A percentile compares a stretch with the other conserved stretches of the same genome.
Conservation (phyloP, 37 sponge, comb jelly and placozoan species). For the Crambe crambe region DNA sequence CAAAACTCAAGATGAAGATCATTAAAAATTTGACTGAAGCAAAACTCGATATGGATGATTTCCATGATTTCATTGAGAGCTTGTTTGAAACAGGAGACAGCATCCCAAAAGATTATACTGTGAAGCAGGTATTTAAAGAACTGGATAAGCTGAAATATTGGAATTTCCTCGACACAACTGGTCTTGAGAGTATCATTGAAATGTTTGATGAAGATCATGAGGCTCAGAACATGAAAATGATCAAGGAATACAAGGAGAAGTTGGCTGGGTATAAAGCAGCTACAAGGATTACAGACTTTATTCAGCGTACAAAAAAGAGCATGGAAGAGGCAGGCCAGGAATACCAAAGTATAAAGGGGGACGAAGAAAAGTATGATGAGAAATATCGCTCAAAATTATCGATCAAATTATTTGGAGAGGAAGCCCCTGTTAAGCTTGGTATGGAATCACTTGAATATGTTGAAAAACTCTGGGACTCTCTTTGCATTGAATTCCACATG, state of each 20-base stretch:
- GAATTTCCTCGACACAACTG: neutral
- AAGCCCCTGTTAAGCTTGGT: neutral
- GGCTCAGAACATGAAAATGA: neutral
- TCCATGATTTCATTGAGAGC: neutral
- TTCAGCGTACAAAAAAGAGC: too few species aligned
- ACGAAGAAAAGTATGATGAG: neutral
- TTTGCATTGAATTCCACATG: conserved; percentile 1
- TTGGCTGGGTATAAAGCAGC: neutral
- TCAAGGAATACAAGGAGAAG: conserved; percentile 1
- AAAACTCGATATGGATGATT: neutral
- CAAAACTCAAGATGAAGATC: neutral
- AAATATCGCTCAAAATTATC: neutral
- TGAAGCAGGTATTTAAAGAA: neutral
- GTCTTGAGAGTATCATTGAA: neutral
- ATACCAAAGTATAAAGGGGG: neutral
- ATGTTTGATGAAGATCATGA: neutral
- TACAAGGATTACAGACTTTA: neutral
- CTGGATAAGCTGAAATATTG: neutral
- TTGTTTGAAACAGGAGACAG: conserved; percentile 1
- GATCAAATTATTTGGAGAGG: neutral
- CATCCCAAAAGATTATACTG: neutral
- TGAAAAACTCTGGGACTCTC: conserved; percentile 12
- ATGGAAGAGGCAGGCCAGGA: neutral
- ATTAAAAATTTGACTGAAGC: neutral
- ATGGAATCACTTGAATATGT: conserved; percentile 1